Evolutionary conservation across 1,140 invertebrate species (phyloP), one percentile per base, ranked within the genome.

Genomic region (Drosophila novamexicana): DNA sequence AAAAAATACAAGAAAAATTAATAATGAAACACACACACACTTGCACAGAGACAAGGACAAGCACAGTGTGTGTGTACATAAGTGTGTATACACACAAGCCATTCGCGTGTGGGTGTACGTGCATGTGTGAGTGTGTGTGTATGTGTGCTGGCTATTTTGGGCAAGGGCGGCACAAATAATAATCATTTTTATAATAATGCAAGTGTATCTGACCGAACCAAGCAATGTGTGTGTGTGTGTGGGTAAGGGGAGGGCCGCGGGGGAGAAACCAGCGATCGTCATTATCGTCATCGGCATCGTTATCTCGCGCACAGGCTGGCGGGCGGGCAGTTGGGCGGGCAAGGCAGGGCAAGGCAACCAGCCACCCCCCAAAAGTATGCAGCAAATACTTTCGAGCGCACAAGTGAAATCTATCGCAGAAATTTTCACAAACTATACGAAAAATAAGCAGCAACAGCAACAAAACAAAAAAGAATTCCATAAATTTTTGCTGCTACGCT

Each of bases 161-260:
- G 18, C 44, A 45, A 42, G 74, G 63, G 70, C 47, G 59, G 57
- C 71, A 77, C 62, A 83, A 83, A 79, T 86, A 83, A 86, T 88
- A 88, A 88, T 86, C 81, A 82, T 88, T 88, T 86, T 86, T 79
- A 90, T 89, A 90, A 90, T 89, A 90, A 85, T 81, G 81, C 85
- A 90, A 89, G 85, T 89, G 86, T 78, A 85, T 76, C 75, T 70
- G 59, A 64, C 63, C 40, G 44, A 80, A 79, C 47, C 49, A 68
- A 67, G 63, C 22, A 18, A 18, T 18, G 18, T 18, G 18, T 18
- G 18, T 53, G 62, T 29, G 32, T 9, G 40, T 12, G 36, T n/a
- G 16, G 29, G 4, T 9, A 1, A 2, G 14, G 50, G 14, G 7
- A 8, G 34, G n/a, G 42, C 0, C 6, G 42, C 2, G 50, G 10